A percentile compares a stretch with the other conserved stretches of the same genome.
Evolutionary conservation across 2,888 invertebrate genomes (phyloP).

Genomic region (Epirrhoe tristata): DNA sequence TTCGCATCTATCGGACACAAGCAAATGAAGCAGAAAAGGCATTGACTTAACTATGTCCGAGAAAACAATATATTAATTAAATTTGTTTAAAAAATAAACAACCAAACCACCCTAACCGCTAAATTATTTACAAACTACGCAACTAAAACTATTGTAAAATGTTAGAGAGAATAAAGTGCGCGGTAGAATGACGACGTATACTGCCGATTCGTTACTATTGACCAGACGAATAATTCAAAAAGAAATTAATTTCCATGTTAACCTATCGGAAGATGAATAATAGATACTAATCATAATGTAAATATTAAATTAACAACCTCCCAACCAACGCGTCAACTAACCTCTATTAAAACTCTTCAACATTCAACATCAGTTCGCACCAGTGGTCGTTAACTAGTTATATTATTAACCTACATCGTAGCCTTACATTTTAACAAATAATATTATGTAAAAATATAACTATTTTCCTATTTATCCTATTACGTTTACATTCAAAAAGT

Average conservation of each 20-base stretch:
- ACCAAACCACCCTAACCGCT: conserved; percentile 73
- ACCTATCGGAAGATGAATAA: conserved; percentile 59
- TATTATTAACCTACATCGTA: conserved; percentile 63
- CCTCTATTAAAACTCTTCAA: conserved; percentile 83
- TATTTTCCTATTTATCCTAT: conserved; percentile 52
- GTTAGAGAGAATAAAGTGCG: conserved; percentile 75
- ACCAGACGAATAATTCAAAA: conserved; percentile 63
- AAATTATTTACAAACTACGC: conserved; percentile 71
- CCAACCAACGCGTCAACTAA: conserved; percentile 75
- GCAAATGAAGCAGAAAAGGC: conserved; percentile 52
- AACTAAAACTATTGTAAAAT: conserved; percentile 61
- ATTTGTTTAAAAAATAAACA: conserved; percentile 65
- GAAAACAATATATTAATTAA: conserved; percentile 73
- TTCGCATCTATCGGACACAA: conserved; percentile 37
- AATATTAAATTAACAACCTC: conserved; percentile 78
- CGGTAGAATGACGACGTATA: conserved; percentile 49
- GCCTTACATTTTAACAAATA: conserved; percentile 63
- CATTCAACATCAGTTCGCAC: conserved; percentile 84
- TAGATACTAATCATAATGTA: conserved; percentile 59
- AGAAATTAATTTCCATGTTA: conserved; percentile 52
- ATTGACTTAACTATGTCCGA: conserved; percentile 45
- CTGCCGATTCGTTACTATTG: conserved; percentile 47
- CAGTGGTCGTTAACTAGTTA: conserved; percentile 74
- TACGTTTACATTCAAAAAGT: conserved; percentile 30
- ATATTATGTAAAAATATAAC: conserved; percentile 80